These are phyloP conservation scores for Trichechus manatus DNA, from an alignment of 2,113 vertebrate species.

Conservation along the genomic window DNA sequence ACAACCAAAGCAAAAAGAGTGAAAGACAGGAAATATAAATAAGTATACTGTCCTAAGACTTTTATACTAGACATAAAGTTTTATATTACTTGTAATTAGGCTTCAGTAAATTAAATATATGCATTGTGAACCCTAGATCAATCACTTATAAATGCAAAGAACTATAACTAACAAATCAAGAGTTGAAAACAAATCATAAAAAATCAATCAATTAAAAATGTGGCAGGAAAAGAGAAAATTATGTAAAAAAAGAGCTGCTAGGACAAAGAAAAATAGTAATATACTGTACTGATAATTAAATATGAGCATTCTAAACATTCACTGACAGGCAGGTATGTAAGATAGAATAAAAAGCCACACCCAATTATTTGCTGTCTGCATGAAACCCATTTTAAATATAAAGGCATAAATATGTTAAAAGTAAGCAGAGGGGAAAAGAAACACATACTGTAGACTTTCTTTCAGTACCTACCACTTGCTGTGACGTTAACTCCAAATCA, in stretches of 20 bases:
- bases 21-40: background rate
- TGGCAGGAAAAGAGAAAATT: background rate
- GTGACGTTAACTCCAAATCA: too few relatives aligned
- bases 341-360: background rate
- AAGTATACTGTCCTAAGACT: too few relatives aligned
- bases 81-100: background rate
- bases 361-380: background rate
- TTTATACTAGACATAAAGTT: background rate
- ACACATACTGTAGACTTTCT: background rate
- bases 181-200: background rate
- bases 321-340: background rate
- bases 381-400: background rate
- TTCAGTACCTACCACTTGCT: background rate
- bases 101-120: background rate
- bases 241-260: background rate
- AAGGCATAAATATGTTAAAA: background rate
- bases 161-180: background rate
- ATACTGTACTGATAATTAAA: background rate
- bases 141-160: background rate
- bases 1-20: background rate
- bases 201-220: background rate
- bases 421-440: background rate
- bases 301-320: background rate
- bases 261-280: background rate
- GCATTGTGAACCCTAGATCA: background rate